Percentiles rank a stretch among this genome's conserved stretches.
Evolutionary conservation across 2,888 invertebrate species (phyloP).

Genomic region (Patella depressa): DNA sequence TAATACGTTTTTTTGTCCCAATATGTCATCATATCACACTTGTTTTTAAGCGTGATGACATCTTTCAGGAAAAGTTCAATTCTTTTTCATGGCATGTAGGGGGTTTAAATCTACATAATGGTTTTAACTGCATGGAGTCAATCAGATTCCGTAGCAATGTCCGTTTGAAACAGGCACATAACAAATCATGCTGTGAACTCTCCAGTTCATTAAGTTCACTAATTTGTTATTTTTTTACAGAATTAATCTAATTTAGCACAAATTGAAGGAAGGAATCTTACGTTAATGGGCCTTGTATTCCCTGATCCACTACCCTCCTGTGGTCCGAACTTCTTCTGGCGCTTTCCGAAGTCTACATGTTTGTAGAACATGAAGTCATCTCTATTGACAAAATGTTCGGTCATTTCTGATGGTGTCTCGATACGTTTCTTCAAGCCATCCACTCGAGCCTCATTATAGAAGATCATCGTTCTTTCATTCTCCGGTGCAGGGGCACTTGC

Average conservation of each 20-base stretch:
- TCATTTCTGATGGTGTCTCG: slow-evolving; percentile 69
- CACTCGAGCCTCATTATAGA: slow-evolving; percentile 77
- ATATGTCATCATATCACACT: no score
- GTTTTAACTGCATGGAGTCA: no score
- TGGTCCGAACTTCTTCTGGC: slow-evolving; percentile 70
- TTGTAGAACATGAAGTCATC: slow-evolving; percentile 69
- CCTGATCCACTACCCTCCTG: slow-evolving; percentile 53
- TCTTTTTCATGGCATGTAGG: no score
- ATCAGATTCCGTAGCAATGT: no score
- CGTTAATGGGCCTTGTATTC: slow-evolving; percentile 62
- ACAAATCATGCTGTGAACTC: not conserved
- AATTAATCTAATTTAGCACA: not conserved
- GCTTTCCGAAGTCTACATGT: slow-evolving; percentile 66
- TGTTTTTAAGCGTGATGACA: no score
- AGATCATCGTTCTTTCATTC: slow-evolving; percentile 75
- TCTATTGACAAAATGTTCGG: slow-evolving; percentile 67
- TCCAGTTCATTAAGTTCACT: not conserved
- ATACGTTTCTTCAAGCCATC: slow-evolving; percentile 78
- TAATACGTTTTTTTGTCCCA: no score
- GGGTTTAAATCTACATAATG: no score
- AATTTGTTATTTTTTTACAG: not conserved
- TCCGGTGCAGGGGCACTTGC: slow-evolving; percentile 67
- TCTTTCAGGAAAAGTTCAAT: no score
- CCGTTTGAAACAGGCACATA: no score
- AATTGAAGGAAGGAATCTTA: slow-evolving; percentile 35